phyloP scores from a whole-genome alignment of 1,140 invertebrate species.

The Drosophila lowei region DNA sequence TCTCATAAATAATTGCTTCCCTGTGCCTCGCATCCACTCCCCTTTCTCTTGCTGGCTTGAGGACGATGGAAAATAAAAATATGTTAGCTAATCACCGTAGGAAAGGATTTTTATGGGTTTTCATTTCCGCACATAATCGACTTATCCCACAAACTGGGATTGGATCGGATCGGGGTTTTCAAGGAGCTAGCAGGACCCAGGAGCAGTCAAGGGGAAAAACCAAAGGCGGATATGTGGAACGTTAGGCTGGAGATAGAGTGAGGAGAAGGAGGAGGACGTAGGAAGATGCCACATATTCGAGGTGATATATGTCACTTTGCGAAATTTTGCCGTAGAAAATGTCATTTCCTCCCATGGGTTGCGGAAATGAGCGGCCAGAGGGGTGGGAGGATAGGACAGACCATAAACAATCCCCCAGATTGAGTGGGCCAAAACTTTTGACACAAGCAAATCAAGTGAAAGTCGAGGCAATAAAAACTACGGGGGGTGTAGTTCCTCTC shows the following conservation, averaged over 20 bases:
- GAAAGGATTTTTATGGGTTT: conserved; percentile 83
- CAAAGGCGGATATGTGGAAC: conserved; percentile 80
- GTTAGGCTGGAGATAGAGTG: conserved; percentile 37
- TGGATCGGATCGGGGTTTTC: conserved; percentile 3
- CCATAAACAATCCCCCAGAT: conserved; percentile 54
- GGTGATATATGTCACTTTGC: conserved; percentile 72
- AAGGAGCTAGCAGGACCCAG: conserved; percentile 10
- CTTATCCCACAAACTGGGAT: conserved; percentile 55
- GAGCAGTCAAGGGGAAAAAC: conserved; percentile 78
- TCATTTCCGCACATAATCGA: conserved; percentile 81
- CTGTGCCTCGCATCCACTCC: conserved; percentile 3
- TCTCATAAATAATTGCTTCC: conserved; percentile 82
- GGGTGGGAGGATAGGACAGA: conserved; percentile 4
- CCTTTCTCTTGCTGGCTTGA: conserved; percentile 26
- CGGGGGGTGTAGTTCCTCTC: conserved; percentile 40
- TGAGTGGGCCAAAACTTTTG: conserved; percentile 57
- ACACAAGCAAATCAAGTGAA: conserved; percentile 75
- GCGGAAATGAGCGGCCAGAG: conserved; percentile 63
- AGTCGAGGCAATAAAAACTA: conserved; percentile 68
- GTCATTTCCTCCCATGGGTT: conserved; percentile 70
- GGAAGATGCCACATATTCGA: conserved; percentile 35
- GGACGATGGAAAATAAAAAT: conserved; percentile 61
- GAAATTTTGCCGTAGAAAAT: conserved; percentile 66
- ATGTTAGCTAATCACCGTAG: conserved; percentile 83
- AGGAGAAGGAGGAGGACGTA: neutral